Evolutionary conservation across 2,113 vertebrate genomes (phyloP).

Genomic region (Xenopus laevis): DNA sequence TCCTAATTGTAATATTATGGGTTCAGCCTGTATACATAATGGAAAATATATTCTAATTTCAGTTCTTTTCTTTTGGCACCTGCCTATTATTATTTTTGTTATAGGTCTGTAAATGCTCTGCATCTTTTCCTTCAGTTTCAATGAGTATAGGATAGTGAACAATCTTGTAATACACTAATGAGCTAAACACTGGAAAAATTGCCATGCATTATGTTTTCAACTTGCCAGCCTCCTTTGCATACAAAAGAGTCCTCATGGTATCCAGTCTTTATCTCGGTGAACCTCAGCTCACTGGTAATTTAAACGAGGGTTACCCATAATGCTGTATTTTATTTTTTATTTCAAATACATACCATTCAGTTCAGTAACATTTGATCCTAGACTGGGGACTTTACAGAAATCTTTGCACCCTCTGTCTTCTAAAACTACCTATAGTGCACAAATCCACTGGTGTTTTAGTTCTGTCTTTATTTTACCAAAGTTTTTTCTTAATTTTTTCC

Average conservation of each 20-base stretch:
- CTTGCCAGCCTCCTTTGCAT: background rate
- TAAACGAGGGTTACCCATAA: conserved; percentile 12
- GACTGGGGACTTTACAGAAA: background rate
- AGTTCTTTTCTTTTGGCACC: too few species aligned
- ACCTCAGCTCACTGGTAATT: conserved; percentile 6
- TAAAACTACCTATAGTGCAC: background rate
- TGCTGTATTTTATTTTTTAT: background rate
- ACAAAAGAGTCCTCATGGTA: background rate
- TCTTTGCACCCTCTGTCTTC: background rate
- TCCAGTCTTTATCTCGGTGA: background rate
- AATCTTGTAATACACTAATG: conserved; percentile 7
- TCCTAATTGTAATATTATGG: too few species aligned
- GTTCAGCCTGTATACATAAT: too few species aligned
- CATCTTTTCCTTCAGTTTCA: background rate
- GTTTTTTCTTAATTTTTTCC: background rate
- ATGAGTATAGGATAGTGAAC: background rate
- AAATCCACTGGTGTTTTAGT: too few species aligned
- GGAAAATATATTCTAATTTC: too few species aligned
- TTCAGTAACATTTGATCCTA: conserved; percentile 14
- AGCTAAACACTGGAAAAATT: conserved; percentile 12
- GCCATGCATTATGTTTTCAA: conserved; percentile 8
- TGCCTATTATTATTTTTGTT: conserved; percentile 7
- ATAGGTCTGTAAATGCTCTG: background rate
- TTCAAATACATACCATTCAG: background rate
- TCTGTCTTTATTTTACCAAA: background rate